A percentile compares a stretch with the other conserved stretches of the same genome.
phyloP scores from a whole-genome alignment of 2,797 vertebrate genomes.

The Brachyrhaphis roseni region DNA sequence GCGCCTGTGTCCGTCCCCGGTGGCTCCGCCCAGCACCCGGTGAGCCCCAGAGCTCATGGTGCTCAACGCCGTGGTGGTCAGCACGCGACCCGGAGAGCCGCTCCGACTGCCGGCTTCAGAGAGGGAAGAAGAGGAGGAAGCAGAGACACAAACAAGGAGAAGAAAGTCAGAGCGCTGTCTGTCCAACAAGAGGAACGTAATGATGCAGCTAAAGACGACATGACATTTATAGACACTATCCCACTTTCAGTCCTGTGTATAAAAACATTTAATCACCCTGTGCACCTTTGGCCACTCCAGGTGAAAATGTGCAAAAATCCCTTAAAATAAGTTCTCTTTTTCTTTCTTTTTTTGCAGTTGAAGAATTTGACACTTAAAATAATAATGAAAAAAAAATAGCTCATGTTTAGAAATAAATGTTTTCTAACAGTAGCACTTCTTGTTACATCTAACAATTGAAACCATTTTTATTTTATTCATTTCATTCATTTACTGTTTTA shows the following conservation, averaged over 20 bases:
- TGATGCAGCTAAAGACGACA: background rate
- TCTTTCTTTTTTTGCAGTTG: background rate
- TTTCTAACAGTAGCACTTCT: too few relatives aligned
- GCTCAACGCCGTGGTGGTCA: conserved; percentile 92
- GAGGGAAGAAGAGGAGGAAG: conserved; percentile 8
- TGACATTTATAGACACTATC: background rate
- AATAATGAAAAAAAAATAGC: background rate
- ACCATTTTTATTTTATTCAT: too few relatives aligned
- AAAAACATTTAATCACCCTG: background rate
- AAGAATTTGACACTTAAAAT: background rate
- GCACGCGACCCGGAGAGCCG: conserved; percentile 94
- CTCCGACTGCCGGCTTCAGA: conserved; percentile 93
- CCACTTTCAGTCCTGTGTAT: background rate
- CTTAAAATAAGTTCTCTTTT: background rate
- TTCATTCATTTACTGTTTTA: too few relatives aligned
- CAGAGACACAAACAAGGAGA: conserved; percentile 7
- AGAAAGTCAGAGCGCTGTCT: conserved; percentile 21
- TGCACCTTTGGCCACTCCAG: background rate
- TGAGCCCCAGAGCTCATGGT: conserved; percentile 91
- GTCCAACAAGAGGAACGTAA: background rate
- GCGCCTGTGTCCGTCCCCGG: conserved; percentile 84
- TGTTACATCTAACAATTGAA: background rate
- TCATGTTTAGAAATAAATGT: background rate
- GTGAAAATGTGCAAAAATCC: background rate
- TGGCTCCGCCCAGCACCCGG: conserved; percentile 84